Evolutionary conservation across 1,140 invertebrate genomes (phyloP).

Genomic region (Tenebrio molitor): DNA sequence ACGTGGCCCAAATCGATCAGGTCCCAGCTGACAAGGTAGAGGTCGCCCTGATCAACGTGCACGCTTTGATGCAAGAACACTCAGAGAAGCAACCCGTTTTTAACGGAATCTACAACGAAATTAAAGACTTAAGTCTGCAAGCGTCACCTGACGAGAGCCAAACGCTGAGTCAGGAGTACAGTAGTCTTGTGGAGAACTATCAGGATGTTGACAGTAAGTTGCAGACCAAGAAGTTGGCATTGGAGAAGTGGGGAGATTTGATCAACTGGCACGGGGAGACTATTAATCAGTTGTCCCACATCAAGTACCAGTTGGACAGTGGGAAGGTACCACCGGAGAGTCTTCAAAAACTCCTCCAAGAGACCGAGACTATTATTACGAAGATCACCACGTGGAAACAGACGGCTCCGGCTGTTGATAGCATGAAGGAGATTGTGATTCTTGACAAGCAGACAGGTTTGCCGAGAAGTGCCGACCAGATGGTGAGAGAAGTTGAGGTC

Average conservation of each 20-base stretch:
- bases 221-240: constrained; percentile 77
- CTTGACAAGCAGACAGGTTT: constrained; percentile 77
- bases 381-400: constrained; percentile 80
- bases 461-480: constrained; percentile 76
- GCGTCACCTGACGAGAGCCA: constrained; percentile 79
- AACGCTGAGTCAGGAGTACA: constrained; percentile 81
- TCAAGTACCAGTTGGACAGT: constrained; percentile 82
- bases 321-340: constrained; percentile 77
- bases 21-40: constrained; percentile 85
- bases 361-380: constrained; percentile 75
- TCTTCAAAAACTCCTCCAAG: constrained; percentile 75
- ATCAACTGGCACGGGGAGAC: constrained; percentile 85
- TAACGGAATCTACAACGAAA: constrained; percentile 82
- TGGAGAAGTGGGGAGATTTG: constrained; percentile 89
- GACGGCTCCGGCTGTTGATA: constrained; percentile 78
- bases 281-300: constrained; percentile 83
- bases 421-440: constrained; percentile 71
- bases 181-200: constrained; percentile 80
- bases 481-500: constrained; percentile 80
- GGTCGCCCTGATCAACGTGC: constrained; percentile 81
- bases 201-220: constrained; percentile 83
- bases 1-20: constrained; percentile 84
- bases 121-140: constrained; percentile 80
- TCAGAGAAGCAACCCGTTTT: constrained; percentile 83
- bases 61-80: constrained; percentile 84